These are phyloP conservation scores for Dinoponera quadriceps DNA, from an alignment of 1,140 invertebrate genomes.

Conservation along the genomic window DNA sequence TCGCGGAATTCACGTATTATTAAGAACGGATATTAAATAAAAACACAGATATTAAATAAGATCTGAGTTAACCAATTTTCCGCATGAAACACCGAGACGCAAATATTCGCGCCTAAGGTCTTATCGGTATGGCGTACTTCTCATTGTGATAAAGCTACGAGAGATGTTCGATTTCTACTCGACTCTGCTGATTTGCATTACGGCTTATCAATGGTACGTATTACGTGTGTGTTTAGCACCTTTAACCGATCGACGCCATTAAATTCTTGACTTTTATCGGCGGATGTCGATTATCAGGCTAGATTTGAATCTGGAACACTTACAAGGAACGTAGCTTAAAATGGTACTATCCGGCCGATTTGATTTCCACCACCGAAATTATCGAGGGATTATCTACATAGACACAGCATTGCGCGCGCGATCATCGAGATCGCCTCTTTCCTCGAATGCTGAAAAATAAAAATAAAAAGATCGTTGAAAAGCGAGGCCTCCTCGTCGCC, in stretches of 20 bases:
- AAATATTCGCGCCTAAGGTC: not conserved
- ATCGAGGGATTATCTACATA: too few relatives aligned
- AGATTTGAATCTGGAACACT: too few relatives aligned
- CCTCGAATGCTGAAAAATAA: not conserved
- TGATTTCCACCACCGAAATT: too few relatives aligned
- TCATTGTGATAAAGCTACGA: constrained; percentile 1
- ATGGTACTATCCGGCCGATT: too few relatives aligned
- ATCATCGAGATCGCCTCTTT: not conserved
- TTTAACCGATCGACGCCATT: not conserved
- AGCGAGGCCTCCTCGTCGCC: not conserved
- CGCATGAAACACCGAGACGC: not conserved
- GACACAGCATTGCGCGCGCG: not conserved
- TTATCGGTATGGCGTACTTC: constrained; percentile 8
- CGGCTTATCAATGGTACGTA: constrained; percentile 3
- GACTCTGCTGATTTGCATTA: not conserved
- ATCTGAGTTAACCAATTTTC: not conserved
- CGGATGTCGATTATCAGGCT: not conserved
- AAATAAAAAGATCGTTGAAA: not conserved
- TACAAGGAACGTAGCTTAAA: too few relatives aligned
- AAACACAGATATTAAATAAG: too few relatives aligned
- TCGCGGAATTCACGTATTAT: too few relatives aligned
- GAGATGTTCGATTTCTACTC: not conserved
- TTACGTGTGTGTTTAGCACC: not conserved
- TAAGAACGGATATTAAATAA: too few relatives aligned
- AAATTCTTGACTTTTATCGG: constrained; percentile 16